Base-by-base conservation (phyloP, 2,113 vertebrate species). In the Stigmatopora argus region DNA sequence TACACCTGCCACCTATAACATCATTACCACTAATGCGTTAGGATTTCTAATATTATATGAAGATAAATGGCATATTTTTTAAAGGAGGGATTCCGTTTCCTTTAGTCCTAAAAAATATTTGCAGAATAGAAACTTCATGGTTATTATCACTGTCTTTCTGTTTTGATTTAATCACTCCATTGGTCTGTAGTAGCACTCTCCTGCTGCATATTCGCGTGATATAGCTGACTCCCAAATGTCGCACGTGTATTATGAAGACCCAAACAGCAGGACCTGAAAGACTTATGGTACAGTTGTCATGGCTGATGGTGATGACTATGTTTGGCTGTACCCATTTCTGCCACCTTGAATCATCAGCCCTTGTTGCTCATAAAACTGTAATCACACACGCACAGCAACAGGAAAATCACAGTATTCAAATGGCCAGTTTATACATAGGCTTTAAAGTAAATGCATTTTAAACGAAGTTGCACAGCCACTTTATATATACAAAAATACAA, bases 271-370 rank as follows among this genome's bases (percentile, higher is more conserved):
- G 47, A 52, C 69, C 69, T 72, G 78, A 78, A 56, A 85, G 86
- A 85, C 78, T 65, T 78, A 81, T 83, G 70, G 65, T 65, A 71
- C 74, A 62, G 69, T 78, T 75, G 73, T 51, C 57, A 67, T 71
- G 72, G 81, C 81, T 80, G 78, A 81, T 83, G 78, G 67, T 67
- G 74, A 82, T 78, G 74, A 72, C 31, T 34, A 55, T 12, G 64
- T 34, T 52, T 44, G 49, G 79, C 73, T 74, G 70, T 76, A 71
- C 69, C 64, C 70, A 63, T 74, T 55, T 13, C 68, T 12, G 18
- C 62, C 34, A 5, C 31, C 23, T 71, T 57, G 65, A 80, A 73
- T 82, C 78, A 83, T 78, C 51, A 65, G 64, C 66, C 51, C 64
- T 41, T 48, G 66, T 64, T 51, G 35, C 70, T 79, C 72, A 62